Percentiles rank a stretch among this genome's conserved stretches.
Evolutionary conservation across 1,140 invertebrate species (phyloP).

Genomic region (Drosophila rhopaloa): DNA sequence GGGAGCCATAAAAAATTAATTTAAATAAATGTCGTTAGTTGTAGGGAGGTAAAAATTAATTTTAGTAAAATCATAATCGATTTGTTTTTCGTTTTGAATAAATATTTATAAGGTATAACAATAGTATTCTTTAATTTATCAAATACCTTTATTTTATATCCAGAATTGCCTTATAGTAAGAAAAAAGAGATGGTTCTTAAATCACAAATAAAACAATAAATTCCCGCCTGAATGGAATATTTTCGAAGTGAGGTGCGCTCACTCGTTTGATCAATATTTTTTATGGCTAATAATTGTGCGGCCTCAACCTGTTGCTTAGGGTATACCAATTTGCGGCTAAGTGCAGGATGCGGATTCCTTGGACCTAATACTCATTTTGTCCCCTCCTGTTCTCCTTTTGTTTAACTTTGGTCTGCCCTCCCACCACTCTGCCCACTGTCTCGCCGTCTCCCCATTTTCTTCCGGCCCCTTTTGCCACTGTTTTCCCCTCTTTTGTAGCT

Average conservation of each 20-base stretch:
- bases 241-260: not conserved
- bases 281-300: constrained; percentile 16
- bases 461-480: not conserved
- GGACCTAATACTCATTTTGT: constrained; percentile 8
- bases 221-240: not conserved
- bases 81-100: not conserved
- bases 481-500: not conserved
- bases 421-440: not conserved
- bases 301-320: constrained; percentile 25
- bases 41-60: not conserved
- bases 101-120: too few relatives aligned
- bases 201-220: not conserved
- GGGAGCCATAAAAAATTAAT: not conserved
- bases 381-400: constrained; percentile 7
- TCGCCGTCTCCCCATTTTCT: not conserved
- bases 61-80: not conserved
- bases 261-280: constrained; percentile 28
- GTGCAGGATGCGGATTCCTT: constrained; percentile 11
- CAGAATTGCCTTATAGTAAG: too few relatives aligned
- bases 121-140: too few relatives aligned
- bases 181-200: too few relatives aligned
- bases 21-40: not conserved
- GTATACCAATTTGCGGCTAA: constrained; percentile 24
- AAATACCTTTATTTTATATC: too few relatives aligned
- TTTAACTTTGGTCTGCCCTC: constrained; percentile 22